Conservation (phyloP, 2,888 invertebrate species). For the Apamea sordens region DNA sequence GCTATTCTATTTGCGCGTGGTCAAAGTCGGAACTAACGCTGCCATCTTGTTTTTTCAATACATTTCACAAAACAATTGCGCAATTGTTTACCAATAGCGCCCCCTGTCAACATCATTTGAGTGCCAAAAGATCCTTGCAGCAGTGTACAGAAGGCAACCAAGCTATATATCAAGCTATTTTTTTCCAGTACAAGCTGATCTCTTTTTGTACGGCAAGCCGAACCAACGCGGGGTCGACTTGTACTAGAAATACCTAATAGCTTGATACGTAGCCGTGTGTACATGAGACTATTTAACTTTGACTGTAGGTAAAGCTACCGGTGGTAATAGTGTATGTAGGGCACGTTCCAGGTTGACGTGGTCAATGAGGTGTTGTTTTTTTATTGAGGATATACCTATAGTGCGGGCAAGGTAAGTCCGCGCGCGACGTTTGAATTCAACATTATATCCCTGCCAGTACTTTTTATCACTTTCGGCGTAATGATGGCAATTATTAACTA, state of each 20-base stretch:
- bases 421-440: too few species aligned
- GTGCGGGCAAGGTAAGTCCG: too few species aligned
- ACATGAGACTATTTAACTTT: neutral
- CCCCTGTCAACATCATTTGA: neutral
- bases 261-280: neutral
- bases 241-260: neutral
- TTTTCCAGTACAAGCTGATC: too few species aligned
- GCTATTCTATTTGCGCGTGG: neutral
- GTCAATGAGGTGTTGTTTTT: neutral
- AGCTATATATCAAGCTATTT: too few species aligned
- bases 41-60: neutral
- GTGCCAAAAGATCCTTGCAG: neutral
- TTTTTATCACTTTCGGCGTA: too few species aligned
- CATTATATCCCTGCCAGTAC: too few species aligned
- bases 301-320: neutral
- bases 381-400: neutral
- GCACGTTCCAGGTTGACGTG: neutral
- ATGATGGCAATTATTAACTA: too few species aligned
- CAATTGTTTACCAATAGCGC: neutral
- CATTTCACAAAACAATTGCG: neutral
- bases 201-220: neutral
- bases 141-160: too few species aligned
- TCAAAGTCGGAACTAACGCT: neutral
- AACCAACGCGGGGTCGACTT: neutral
- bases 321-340: neutral